A percentile compares a stretch with the other conserved stretches of the same genome.
phyloP scores from a whole-genome alignment of 2,888 invertebrate species.

The Tetanocera ferruginea region DNA sequence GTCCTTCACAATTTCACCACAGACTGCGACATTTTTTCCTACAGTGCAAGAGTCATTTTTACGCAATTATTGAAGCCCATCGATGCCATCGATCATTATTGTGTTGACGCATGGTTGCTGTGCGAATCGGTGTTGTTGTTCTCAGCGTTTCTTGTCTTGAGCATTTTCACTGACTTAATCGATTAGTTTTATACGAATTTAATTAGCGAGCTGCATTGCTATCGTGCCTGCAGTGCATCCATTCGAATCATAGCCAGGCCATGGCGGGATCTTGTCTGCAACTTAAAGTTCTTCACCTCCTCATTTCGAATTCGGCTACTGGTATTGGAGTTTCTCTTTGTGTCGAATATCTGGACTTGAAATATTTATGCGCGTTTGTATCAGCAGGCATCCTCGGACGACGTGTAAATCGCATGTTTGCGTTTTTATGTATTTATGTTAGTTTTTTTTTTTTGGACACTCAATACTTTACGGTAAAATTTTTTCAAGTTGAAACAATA shows the following conservation, averaged over 20 bases:
- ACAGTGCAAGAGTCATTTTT: slow-evolving; percentile 2
- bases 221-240: slow-evolving; percentile 44
- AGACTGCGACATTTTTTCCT: slow-evolving; percentile 7
- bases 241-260: slow-evolving; percentile 23
- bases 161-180: slow-evolving; percentile 46
- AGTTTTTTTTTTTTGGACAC: too few relatives aligned
- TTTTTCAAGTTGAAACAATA: background rate
- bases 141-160: slow-evolving; percentile 23
- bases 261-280: slow-evolving; percentile 31
- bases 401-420: slow-evolving; percentile 52
- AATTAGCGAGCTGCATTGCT: slow-evolving; percentile 52
- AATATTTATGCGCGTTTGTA: slow-evolving; percentile 53
- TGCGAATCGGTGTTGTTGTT: background rate
- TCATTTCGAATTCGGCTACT: slow-evolving; percentile 49
- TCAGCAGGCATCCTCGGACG: slow-evolving; percentile 52
- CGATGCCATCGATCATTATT: slow-evolving; percentile 48
- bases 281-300: slow-evolving; percentile 18
- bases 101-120: slow-evolving; percentile 37
- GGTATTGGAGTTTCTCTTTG: background rate
- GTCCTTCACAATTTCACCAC: slow-evolving; percentile 22
- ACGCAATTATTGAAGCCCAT: slow-evolving; percentile 44
- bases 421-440: slow-evolving; percentile 10
- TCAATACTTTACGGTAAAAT: too few relatives aligned
- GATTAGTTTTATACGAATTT: slow-evolving; percentile 57
- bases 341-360: slow-evolving; percentile 43